Evolutionary conservation across 2,797 vertebrate genomes (phyloP), one percentile per base, ranked within the genome.

Genomic region (Sphenodon punctatus): DNA sequence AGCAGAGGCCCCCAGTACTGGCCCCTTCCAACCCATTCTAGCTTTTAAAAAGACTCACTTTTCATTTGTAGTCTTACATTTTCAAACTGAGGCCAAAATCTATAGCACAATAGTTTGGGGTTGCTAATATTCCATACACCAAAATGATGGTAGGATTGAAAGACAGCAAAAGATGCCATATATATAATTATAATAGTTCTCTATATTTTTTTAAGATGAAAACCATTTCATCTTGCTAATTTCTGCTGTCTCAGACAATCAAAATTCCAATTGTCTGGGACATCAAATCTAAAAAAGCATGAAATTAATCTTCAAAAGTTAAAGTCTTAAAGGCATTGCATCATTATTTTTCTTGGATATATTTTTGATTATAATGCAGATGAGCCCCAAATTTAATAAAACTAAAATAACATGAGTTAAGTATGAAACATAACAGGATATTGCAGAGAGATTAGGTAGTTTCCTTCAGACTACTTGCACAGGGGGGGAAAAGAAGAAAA

Each of bases 401-500:
- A 96, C 96, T 95, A 96, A 96, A 97, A 97, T 95, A 97, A 97
- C 96, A 95, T 68, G 91, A 97, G 97, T 97, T 97, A 97, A 92
- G 94, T 95, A 97, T 96, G 97, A 98, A 98, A 98, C 97, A 98
- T 97, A 98, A 98, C 98, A 98, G 98, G 98, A 99, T 99, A 99
- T 99, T 99, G 98, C 97, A 92, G 91, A 90, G 95, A 97, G 98
- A 99, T 99, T 98, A 98, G 96, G 96, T 95, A 93, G 97, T 97
- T 99, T 98, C 98, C 98, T 96, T 96, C 95, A 96, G 94, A 95
- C 93, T 88, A 93, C 94, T 94, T 91, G 95, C 95, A 95, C 83
- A 94, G 94, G 94, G 92, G 27, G 27, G 30, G 34, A 70, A 6
- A 30, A 6, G 56, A 64, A 60, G 67, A 43, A 3, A 4, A 61